phyloP scores from a whole-genome alignment of 2,797 vertebrate species.

The Chaunax sp. region DNA sequence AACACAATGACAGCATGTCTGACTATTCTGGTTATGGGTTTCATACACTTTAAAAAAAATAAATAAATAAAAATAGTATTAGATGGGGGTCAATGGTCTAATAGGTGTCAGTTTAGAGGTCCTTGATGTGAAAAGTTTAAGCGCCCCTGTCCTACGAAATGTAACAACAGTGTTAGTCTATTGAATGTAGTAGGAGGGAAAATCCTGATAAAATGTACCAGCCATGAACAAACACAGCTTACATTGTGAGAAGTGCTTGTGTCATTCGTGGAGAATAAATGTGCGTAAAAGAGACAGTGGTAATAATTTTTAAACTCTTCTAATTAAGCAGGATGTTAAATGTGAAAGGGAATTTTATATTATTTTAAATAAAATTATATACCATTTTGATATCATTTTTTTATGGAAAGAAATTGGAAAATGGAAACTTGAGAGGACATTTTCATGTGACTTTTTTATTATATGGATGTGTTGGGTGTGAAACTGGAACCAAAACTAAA shows the following conservation, averaged over 20 bases:
- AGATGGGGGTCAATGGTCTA: too few relatives aligned
- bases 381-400: background rate
- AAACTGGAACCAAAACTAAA: slow-evolving; percentile 9
- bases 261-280: background rate
- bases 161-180: background rate
- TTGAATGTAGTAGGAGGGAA: background rate
- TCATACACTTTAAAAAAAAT: too few relatives aligned
- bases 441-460: background rate
- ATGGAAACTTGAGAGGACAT: slow-evolving; percentile 8
- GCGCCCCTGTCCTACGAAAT: background rate
- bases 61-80: too few relatives aligned
- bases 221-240: background rate
- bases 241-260: background rate
- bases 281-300: background rate
- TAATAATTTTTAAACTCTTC: background rate
- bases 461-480: background rate
- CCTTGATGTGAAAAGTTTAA: too few relatives aligned
- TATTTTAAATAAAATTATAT: background rate
- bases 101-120: too few relatives aligned
- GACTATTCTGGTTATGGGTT: too few relatives aligned
- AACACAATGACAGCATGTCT: too few relatives aligned
- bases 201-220: slow-evolving; percentile 1
- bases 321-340: background rate
- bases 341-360: background rate
- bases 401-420: slow-evolving; percentile 17